A percentile compares a stretch with the other conserved stretches of the same genome.
These are phyloP conservation scores for Streptopelia turtur DNA, from an alignment of 2,797 vertebrate genomes.

Conservation along the genomic window DNA sequence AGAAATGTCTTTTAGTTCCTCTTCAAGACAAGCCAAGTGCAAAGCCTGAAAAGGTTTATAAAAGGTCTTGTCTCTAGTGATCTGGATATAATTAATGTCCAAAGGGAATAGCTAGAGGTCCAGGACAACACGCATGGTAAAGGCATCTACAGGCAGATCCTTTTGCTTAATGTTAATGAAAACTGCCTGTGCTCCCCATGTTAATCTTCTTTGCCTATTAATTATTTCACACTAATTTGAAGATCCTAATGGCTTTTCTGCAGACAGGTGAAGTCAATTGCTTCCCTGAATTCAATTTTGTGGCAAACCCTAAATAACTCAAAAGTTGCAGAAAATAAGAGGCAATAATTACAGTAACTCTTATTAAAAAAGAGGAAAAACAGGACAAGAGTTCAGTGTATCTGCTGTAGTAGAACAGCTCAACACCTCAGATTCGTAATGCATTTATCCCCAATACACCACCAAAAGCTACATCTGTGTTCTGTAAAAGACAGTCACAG, in stretches of 20 bases:
- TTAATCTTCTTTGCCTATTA: constrained; percentile 49
- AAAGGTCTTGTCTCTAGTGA: neutral
- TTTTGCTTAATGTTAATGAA: neutral
- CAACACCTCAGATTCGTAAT: neutral
- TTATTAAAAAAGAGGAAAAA: neutral
- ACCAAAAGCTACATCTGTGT: neutral
- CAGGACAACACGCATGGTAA: neutral
- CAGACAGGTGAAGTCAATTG: constrained; percentile 52
- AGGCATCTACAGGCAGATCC: neutral
- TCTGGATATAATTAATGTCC: neutral
- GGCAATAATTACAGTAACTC: neutral
- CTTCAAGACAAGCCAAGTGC: neutral
- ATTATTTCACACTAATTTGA: constrained; percentile 62
- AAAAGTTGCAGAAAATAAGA: neutral
- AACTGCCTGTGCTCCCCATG: rapidly evolving
- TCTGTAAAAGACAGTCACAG: neutral
- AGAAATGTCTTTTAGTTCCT: neutral
- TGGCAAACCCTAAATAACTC: neutral
- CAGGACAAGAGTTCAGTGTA: neutral
- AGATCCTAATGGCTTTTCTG: constrained; percentile 52
- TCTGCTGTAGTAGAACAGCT: neutral
- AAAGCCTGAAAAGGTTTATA: neutral
- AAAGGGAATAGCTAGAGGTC: neutral
- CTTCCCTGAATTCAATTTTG: constrained; percentile 7
- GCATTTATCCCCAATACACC: neutral